These are phyloP conservation scores for Drosophila ercepeae DNA, from an alignment of 1,140 invertebrate species.

Conservation along the genomic window DNA sequence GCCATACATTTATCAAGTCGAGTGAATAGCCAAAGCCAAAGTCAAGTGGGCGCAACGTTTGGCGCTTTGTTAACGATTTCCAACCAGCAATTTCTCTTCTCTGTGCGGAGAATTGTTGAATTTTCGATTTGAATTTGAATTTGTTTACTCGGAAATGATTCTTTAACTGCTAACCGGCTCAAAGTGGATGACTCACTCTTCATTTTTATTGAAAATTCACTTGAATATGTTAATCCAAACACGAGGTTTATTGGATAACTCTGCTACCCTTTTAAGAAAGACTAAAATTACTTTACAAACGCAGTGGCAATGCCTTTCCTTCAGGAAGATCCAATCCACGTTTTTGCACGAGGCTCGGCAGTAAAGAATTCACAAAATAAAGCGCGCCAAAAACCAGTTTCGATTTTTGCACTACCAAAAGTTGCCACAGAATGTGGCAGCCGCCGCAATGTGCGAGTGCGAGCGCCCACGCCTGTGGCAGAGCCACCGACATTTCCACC, in stretches of 20 bases:
- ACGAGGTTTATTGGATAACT: too few species aligned
- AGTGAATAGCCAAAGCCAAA: slow-evolving; percentile 23
- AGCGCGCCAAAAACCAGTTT: slow-evolving; percentile 74
- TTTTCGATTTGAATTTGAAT: slow-evolving; percentile 12
- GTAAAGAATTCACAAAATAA: slow-evolving; percentile 23
- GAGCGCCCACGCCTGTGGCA: slow-evolving; percentile 44
- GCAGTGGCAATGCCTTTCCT: too few species aligned
- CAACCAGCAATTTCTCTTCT: slow-evolving; percentile 41
- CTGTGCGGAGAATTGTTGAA: slow-evolving; percentile 15
- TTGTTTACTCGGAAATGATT: slow-evolving; percentile 22
- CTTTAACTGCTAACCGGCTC: background rate
- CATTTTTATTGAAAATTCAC: slow-evolving; percentile 2
- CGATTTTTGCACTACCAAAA: too few species aligned
- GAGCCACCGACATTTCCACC: slow-evolving; percentile 15
- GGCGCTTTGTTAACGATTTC: slow-evolving; percentile 29
- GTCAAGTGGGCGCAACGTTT: slow-evolving; percentile 28
- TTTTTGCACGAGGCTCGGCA: too few species aligned
- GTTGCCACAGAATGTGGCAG: slow-evolving; percentile 51
- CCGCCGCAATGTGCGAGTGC: slow-evolving; percentile 20
- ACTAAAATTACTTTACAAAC: too few species aligned
- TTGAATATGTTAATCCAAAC: background rate
- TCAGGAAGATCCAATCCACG: too few species aligned
- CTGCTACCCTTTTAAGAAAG: too few species aligned
- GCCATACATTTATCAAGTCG: slow-evolving; percentile 31
- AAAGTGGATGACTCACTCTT: slow-evolving; percentile 5